Conservation (phyloP, 2,888 invertebrate genomes). For the Agonopterix arenella region DNA sequence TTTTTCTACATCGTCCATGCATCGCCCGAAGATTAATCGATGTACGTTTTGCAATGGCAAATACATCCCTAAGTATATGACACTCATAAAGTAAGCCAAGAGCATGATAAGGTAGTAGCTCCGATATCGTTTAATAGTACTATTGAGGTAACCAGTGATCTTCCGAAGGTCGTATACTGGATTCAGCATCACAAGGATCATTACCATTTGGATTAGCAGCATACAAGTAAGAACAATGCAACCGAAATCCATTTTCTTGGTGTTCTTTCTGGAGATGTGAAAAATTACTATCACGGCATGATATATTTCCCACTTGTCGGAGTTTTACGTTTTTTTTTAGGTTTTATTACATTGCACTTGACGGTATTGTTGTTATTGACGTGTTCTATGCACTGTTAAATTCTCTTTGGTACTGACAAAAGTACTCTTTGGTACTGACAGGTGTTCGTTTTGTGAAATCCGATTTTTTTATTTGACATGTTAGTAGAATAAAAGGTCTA, state of each 20-base stretch:
- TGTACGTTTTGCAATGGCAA: conserved; percentile 42
- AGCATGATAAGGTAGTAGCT: conserved; percentile 21
- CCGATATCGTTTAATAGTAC: conserved; percentile 22
- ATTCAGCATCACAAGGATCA: conserved; percentile 48
- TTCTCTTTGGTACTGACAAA: too few species aligned
- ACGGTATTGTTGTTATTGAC: too few species aligned
- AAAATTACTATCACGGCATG: conserved; percentile 26
- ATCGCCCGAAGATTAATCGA: conserved; percentile 28
- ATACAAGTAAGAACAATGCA: conserved; percentile 37
- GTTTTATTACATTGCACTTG: too few species aligned
- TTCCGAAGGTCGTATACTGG: conserved; percentile 47
- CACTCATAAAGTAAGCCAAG: conserved; percentile 32
- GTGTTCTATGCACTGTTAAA: too few species aligned
- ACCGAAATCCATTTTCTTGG: conserved; percentile 42
- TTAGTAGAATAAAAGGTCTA: too few species aligned
- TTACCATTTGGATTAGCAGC: conserved; percentile 49
- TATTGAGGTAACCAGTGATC: conserved; percentile 30
- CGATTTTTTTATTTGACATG: too few species aligned
- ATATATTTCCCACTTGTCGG: background rate
- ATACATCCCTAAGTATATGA: conserved; percentile 54
- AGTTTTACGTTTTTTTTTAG: too few species aligned
- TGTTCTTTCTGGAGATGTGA: conserved; percentile 7
- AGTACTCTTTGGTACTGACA: too few species aligned
- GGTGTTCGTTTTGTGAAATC: too few species aligned
- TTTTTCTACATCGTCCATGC: conserved; percentile 36